phyloP scores from a whole-genome alignment of 1,140 invertebrate genomes.

The Drosophila leontia region DNA sequence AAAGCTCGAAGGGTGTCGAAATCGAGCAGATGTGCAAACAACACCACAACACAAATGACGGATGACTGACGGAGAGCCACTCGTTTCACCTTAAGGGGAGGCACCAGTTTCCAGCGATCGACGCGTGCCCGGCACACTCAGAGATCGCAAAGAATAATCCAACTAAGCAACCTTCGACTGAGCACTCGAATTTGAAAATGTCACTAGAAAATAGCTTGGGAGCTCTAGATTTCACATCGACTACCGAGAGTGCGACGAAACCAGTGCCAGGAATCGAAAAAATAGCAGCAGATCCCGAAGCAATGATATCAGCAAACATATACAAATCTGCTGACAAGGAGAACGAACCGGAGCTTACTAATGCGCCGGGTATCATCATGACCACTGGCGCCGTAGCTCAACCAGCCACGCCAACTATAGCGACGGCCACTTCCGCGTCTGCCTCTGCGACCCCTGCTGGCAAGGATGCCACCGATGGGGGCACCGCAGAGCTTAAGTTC shows the following conservation, averaged over 20 bases:
- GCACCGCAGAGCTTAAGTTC: constrained; percentile 53
- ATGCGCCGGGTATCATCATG: constrained; percentile 12
- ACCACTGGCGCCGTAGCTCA: constrained; percentile 23
- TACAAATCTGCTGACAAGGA: constrained; percentile 66
- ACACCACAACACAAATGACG: constrained; percentile 19
- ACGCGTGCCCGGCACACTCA: constrained; percentile 57
- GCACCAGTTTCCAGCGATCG: constrained; percentile 8
- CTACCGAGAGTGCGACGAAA: constrained; percentile 51
- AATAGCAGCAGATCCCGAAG: constrained; percentile 11
- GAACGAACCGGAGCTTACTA: constrained; percentile 22
- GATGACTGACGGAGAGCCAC: constrained; percentile 41
- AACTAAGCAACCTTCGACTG: constrained; percentile 6
- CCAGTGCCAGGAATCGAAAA: constrained; percentile 20
- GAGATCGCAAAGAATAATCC: not conserved
- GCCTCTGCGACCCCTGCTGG: constrained; percentile 3
- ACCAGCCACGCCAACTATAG: constrained; percentile 10
- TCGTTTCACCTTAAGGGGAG: constrained; percentile 44
- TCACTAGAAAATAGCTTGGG: constrained; percentile 66
- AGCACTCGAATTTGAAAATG: constrained; percentile 40
- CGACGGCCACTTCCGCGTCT: not conserved
- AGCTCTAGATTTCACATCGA: constrained; percentile 57
- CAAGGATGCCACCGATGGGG: constrained; percentile 49
- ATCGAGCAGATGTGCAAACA: constrained; percentile 75
- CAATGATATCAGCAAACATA: constrained; percentile 30
- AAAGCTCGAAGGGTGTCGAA: constrained; percentile 68